Evolutionary conservation across 2,113 vertebrate species (phyloP), one percentile per base, ranked within the genome.

Genomic region (Sarotherodon lohbergeri): DNA sequence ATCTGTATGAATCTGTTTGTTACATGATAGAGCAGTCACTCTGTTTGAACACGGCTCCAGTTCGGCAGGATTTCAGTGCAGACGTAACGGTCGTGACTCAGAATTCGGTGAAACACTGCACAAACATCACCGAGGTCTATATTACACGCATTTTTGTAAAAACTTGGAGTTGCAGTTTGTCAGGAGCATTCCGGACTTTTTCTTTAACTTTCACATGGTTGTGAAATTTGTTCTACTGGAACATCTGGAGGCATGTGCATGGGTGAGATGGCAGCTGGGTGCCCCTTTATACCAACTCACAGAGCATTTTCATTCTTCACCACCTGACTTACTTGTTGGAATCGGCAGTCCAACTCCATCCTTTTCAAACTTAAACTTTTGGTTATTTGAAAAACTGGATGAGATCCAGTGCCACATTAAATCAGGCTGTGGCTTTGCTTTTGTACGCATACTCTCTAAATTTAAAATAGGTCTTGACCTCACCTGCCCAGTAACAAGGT

Each of bases 261-360:
- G 29, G 39, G 63, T 4, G 39, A 4, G n/a, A 2, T 73, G 41
- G 41, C 24, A 76, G 43, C 24, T 11, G 9, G 41, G 24, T 11
- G 24, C 9, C 24, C 68, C 24, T 48, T 76, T 46, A 12, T 46
- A 11, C 41, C 39, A 76, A 48, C 9, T 16, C 68, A 76, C 68
- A 76, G 22, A 76, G 41, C 1, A 29, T 48, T 76, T 19, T 48
- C 41, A 48, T 76, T 1, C 24, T 76, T 48, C 41, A 19, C 41
- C 68, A 73, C 14, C 9, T 10, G 22, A 2, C 41, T 16, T 11
- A 68, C 34, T 22, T 0, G 36, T 29, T 29, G 24, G 27, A 29
- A 41, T 73, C 27, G 32, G 27, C 56, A 0, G 36, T 71, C 36
- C 10, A 24, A 24, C 66, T 9, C 10, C 36, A 71, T 71, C 39